These are phyloP conservation scores for Mamestra brassicae DNA, from an alignment of 2,888 invertebrate species.

Conservation along the genomic window DNA sequence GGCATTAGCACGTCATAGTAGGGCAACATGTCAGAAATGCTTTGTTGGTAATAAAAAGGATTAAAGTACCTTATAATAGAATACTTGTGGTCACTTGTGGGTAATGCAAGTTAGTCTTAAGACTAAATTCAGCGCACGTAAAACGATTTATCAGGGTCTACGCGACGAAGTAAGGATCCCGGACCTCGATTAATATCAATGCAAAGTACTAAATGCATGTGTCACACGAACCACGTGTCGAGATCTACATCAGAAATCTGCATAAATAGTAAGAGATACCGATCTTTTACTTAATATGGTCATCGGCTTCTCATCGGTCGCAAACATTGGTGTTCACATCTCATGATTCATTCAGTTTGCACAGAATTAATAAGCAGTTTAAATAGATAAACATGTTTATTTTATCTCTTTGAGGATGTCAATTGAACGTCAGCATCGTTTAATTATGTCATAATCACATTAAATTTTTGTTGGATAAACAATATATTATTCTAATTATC, in stretches of 20 bases:
- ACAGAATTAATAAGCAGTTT: constrained; percentile 16
- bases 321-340: constrained; percentile 9
- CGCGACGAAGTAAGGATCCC: neutral
- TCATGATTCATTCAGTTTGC: constrained; percentile 41
- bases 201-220: constrained; percentile 21
- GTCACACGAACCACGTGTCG: constrained; percentile 33
- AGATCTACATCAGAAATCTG: constrained; percentile 33
- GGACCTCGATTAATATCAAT: constrained; percentile 22
- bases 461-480: neutral
- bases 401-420: neutral
- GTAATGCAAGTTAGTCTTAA: too few species aligned
- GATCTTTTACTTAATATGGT: constrained; percentile 52
- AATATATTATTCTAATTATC: neutral
- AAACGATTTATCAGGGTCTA: neutral
- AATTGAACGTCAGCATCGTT: neutral
- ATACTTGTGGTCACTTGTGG: too few species aligned
- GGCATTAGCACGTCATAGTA: too few species aligned
- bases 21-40: too few species aligned
- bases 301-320: constrained; percentile 14
- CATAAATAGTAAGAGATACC: constrained; percentile 34
- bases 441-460: neutral
- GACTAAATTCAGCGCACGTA: neutral
- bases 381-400: constrained; percentile 9
- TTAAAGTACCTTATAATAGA: too few species aligned
- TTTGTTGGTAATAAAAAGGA: too few species aligned